Evolutionary conservation across 1,140 invertebrate genomes (phyloP), one percentile per base, ranked within the genome.

Genomic region (Cardiocondyla obscurior): DNA sequence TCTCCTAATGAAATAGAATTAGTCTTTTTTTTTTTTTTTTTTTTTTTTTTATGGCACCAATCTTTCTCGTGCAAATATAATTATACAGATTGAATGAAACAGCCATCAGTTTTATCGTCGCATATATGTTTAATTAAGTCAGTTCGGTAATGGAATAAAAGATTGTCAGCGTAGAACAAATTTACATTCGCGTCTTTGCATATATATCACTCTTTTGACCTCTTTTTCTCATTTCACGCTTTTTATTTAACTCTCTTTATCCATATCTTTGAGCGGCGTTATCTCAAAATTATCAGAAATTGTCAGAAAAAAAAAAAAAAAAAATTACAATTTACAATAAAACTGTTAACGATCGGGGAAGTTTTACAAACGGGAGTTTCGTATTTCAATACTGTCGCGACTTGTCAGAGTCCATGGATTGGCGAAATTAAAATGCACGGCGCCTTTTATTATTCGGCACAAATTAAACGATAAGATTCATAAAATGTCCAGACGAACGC

Each of bases 211-310:
- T 69, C 44, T 16, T 42, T 55, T 53, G 51, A 64, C 28, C 44
- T 62, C n/a, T 42, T 60, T 58, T 60, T 42, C 22, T 7, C 33
- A 28, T 72, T 30, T 10, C 10, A 12, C 7, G 46, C 22, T 77
- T 64, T 25, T 16, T 19, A n/a, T 53, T 39, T 65, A 3, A 65
- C 49, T 36, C n/a, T 46, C 19, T 28, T 65, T 4, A 12, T 64
- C 28, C 10, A 30, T 4, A 2, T n/a, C 14, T 39, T n/a, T 19
- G n/a, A 70, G 46, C 33, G 16, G 16, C 22, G 25, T 49, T 42
- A 58, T 42, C 22, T 16, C 42, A 30, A 58, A 58, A 73, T 73
- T 44, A 16, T 57, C 36, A 42, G 33, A 73, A 73, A 77, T 77
- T 36, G 12, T 65, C 19, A 2, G 28, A 22, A 28, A 65, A 65